Evolutionary conservation across 1,140 invertebrate species (phyloP), one percentile per base, ranked within the genome.

Genomic region (Panagrolaimus sp.): DNA sequence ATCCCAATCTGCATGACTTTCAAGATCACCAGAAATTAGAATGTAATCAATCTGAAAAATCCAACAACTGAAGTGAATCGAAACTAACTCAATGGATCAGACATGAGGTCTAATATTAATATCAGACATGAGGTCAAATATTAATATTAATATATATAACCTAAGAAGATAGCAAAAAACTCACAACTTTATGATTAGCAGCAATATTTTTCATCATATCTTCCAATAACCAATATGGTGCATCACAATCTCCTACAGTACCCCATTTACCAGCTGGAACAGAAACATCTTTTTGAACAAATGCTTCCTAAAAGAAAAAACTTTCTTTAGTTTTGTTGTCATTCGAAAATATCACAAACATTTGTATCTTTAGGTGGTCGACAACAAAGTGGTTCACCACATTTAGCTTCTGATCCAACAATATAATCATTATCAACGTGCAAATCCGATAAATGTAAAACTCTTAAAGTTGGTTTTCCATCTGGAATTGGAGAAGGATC

Each of bases 401-500:
- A 87, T n/a, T 83, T 66, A 27, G 84, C 80, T 63, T 85, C 83
- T 4, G 79, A 46, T 8, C 84, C 84, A 31, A 67, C 69, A 38
- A 70, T 23, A 73, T 86, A 87, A 31, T 77, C 63, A 14, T 72
- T 65, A 68, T 87, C 86, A 51, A 85, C 65, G 72, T 87, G 86
- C n/a, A 87, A 80, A 75, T 87, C 86, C 13, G 84, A 82, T 23
- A 87, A 65, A 46, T 87, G 86, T 13, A 87, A 75, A 38, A 87
- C 77, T 31, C 80, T 72, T 14, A 86, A 76, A 16, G 44, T 70
- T 16, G 65, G 66, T 69, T 27, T 51, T 13, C 63, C 31, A 31
- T 13, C 1, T 27, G 25, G 16, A n/a, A 44, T 20, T 45, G 42
- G 14, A 9, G 38, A 8, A 3, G 27, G 67, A 1, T 20, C 23